Percentiles rank a stretch among this genome's conserved stretches.
Conservation (phyloP, 2,797 vertebrate genomes). For the Ceryle rudis region DNA sequence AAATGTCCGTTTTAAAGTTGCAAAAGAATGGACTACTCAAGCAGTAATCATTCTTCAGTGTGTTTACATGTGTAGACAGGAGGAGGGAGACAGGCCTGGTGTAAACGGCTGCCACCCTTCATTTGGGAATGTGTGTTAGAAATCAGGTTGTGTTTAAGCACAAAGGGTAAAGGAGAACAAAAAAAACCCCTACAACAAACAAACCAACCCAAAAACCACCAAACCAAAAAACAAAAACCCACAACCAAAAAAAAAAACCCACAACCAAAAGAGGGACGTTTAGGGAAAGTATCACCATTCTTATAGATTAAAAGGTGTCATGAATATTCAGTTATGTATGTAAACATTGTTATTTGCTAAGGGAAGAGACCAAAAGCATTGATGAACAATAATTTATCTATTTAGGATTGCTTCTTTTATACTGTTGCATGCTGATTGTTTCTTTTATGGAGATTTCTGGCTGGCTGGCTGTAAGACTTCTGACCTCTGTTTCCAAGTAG, state of each 20-base stretch:
- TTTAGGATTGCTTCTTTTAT: background rate
- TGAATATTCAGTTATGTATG: background rate
- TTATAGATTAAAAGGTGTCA: background rate
- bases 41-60: background rate
- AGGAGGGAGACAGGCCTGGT: background rate
- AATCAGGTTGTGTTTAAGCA: background rate
- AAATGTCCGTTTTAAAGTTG: background rate
- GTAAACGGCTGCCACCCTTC: background rate
- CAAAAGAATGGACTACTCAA: background rate
- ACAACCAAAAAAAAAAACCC: background rate
- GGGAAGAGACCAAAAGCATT: background rate
- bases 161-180: background rate
- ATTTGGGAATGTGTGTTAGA: background rate
- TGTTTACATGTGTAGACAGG: background rate
- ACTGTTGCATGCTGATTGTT: background rate
- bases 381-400: background rate
- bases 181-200: background rate
- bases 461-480: slow-evolving; percentile 19
- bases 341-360: background rate
- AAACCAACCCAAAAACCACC: too few relatives aligned
- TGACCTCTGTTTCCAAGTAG: slow-evolving; percentile 47
- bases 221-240: too few relatives aligned
- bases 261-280: background rate
- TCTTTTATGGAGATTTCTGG: background rate
- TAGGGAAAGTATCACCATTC: background rate